These are phyloP conservation scores for Sceloporus tristichus DNA, from an alignment of 2,113 vertebrate species.

Conservation along the genomic window DNA sequence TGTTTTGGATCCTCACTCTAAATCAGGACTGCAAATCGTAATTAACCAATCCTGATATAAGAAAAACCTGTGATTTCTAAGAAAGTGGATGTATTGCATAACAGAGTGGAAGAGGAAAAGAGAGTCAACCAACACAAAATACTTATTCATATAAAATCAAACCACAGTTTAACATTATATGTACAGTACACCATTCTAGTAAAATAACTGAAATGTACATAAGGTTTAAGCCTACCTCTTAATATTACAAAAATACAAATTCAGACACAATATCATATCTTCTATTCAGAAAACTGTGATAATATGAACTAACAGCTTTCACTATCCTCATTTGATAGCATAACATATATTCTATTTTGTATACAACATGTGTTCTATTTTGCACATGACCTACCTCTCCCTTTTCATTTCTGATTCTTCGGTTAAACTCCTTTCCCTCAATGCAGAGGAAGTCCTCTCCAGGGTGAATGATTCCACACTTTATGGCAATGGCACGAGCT, in stretches of 20 bases:
- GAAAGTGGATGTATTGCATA: background rate
- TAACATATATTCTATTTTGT: background rate
- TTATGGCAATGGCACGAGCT: constrained; percentile 96
- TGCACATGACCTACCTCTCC: constrained; percentile 84
- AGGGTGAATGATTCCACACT: constrained; percentile 97
- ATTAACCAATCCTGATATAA: background rate
- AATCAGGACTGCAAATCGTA: background rate
- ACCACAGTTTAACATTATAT: background rate
- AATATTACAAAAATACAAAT: background rate
- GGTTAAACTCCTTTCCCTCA: constrained; percentile 98
- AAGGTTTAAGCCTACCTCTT: background rate
- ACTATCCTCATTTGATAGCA: background rate
- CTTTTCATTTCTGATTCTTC: constrained; percentile 97
- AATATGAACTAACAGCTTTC: fast-evolving
- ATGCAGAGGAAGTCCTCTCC: constrained; percentile 98
- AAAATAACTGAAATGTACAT: background rate
- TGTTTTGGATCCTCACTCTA: background rate
- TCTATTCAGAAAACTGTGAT: background rate
- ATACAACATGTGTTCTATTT: background rate
- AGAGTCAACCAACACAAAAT: no score
- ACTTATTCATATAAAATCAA: background rate
- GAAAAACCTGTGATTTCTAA: background rate
- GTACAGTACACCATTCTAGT: background rate
- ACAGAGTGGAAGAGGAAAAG: background rate
- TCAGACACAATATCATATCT: background rate